Conservation (phyloP, 2,113 vertebrate genomes). For the Mustelus asterias region DNA sequence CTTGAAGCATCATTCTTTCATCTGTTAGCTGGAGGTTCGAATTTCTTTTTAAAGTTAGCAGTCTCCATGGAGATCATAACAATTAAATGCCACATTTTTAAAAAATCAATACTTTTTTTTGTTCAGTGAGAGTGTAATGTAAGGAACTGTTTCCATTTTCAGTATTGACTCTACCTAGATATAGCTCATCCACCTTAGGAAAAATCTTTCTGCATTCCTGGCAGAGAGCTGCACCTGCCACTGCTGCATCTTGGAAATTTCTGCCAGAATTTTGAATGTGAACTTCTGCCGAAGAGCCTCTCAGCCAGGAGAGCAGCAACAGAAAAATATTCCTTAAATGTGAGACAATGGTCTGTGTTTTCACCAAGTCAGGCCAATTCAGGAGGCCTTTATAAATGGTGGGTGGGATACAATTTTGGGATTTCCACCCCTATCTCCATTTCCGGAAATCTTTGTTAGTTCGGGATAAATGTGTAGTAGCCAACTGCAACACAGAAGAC, state of each 20-base stretch:
- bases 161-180: not conserved
- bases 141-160: not conserved
- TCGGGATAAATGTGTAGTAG: too few species aligned
- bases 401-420: too few species aligned
- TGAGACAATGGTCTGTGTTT: not conserved
- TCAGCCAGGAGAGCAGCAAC: not conserved
- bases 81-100: not conserved
- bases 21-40: too few species aligned
- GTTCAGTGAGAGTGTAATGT: not conserved
- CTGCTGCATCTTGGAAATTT: not conserved
- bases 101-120: not conserved
- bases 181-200: not conserved
- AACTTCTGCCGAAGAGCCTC: not conserved
- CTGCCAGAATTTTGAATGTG: not conserved
- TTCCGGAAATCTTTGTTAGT: too few species aligned
- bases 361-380: too few species aligned
- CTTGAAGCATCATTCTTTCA: too few species aligned
- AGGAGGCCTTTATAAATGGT: too few species aligned
- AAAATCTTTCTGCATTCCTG: not conserved
- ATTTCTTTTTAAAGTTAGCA: too few species aligned
- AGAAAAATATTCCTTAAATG: not conserved
- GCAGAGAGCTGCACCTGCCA: not conserved
- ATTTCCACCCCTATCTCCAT: too few species aligned
- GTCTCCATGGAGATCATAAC: too few species aligned
- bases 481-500: too few species aligned